phyloP scores from a whole-genome alignment of 2,113 vertebrate species.

The Tetrao urogallus region DNA sequence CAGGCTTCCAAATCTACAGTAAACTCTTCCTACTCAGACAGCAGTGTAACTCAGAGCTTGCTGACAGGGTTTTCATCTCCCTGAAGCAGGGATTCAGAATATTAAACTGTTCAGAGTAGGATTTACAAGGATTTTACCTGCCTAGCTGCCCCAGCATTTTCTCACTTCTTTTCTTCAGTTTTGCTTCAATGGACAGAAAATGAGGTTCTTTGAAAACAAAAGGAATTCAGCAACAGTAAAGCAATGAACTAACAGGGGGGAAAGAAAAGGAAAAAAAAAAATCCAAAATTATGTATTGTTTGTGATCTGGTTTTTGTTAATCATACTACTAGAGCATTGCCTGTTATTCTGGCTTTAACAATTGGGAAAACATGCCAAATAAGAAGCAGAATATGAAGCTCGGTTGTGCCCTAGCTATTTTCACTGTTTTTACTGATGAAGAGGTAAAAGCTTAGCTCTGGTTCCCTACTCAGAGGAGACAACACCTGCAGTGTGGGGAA shows the following conservation, averaged over 20 bases:
- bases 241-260: not conserved
- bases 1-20: not conserved
- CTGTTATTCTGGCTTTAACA: not conserved
- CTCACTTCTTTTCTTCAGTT: constrained; percentile 28
- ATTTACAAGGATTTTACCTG: constrained; percentile 64
- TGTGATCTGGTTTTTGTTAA: not conserved
- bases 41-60: not conserved
- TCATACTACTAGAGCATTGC: not conserved
- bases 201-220: not conserved
- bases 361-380: not conserved
- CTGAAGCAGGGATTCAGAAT: constrained; percentile 50
- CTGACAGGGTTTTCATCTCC: constrained; percentile 40
- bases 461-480: not conserved
- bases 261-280: not conserved
- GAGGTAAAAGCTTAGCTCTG: not conserved
- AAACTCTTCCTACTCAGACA: constrained; percentile 35
- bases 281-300: not conserved
- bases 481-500: not conserved
- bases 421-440: not conserved
- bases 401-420: not conserved
- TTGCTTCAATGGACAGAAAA: constrained; percentile 46
- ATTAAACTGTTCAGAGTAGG: constrained; percentile 37
- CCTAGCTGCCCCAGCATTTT: constrained; percentile 40
- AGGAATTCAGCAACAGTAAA: constrained; percentile 7
- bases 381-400: not conserved